Conservation (phyloP, 2,113 vertebrate genomes). For the Sinocyclocheilus maitianheensis region DNA sequence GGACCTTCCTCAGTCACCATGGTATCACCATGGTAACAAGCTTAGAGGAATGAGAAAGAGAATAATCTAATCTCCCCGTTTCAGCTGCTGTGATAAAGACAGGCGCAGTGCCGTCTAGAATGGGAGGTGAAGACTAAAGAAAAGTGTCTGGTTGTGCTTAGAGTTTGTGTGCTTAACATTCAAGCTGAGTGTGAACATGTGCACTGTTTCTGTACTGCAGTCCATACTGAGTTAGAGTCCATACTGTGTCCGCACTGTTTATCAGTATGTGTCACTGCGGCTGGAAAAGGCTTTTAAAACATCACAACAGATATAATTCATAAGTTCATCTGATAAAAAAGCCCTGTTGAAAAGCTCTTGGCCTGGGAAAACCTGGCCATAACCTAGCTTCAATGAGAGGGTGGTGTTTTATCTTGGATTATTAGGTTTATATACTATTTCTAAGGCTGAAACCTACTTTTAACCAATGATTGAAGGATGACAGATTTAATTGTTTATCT, state of each 20-base stretch:
- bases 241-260: neutral
- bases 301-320: neutral
- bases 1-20: slow-evolving; percentile 56
- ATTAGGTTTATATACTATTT: neutral
- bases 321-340: neutral
- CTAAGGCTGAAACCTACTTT: neutral
- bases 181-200: slow-evolving; percentile 13
- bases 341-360: neutral
- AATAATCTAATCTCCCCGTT: slow-evolving; percentile 76
- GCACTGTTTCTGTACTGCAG: neutral
- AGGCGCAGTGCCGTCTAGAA: slow-evolving; percentile 63
- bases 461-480: neutral
- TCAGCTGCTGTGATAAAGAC: slow-evolving; percentile 58
- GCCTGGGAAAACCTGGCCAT: neutral
- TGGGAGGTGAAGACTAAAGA: slow-evolving; percentile 31
- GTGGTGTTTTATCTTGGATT: neutral
- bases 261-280: neutral
- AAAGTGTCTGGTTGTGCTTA: slow-evolving; percentile 9
- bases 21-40: slow-evolving; percentile 77
- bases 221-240: slow-evolving; percentile 6
- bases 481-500: neutral
- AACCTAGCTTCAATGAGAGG: neutral
- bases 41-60: slow-evolving; percentile 73
- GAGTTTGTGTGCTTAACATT: slow-evolving; percentile 37
- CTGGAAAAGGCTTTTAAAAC: slow-evolving; percentile 8